phyloP scores from a whole-genome alignment of 2,113 vertebrate species.

The Mohoua ochrocephala region DNA sequence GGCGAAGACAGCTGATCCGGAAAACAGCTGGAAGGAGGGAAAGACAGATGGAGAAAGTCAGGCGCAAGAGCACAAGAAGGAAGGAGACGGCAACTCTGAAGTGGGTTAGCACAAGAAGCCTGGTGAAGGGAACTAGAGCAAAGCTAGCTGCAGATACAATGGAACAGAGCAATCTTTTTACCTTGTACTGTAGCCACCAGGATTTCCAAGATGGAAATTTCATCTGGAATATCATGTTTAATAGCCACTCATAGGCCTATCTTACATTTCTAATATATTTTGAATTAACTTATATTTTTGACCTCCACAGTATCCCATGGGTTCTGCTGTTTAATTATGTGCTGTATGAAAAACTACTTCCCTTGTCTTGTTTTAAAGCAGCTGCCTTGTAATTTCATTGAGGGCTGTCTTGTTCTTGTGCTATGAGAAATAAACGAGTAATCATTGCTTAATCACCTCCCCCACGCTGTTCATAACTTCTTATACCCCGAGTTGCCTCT shows the following conservation, averaged over 20 bases:
- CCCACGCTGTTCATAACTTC: background rate
- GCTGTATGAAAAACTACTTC: constrained; percentile 28
- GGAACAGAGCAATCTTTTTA: background rate
- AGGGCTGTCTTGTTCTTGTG: background rate
- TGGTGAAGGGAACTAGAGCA: background rate
- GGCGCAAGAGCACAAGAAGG: background rate
- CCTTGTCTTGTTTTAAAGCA: constrained; percentile 31
- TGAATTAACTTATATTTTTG: background rate
- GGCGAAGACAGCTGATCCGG: background rate
- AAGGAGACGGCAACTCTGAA: background rate
- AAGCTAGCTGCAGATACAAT: background rate
- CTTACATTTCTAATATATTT: background rate
- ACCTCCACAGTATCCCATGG: background rate
- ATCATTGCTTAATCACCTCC: background rate
- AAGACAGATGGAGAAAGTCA: background rate
- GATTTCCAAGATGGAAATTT: background rate
- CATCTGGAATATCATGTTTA: background rate
- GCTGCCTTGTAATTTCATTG: constrained; percentile 36
- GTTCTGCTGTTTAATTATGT: background rate
- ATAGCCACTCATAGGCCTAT: background rate
- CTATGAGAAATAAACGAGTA: background rate
- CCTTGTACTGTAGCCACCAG: background rate
- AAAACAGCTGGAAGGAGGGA: constrained; percentile 30
- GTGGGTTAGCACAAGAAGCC: background rate
- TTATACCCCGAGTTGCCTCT: background rate